These are phyloP conservation scores for Fopius arisanus DNA, from an alignment of 1,140 invertebrate genomes.

Conservation along the genomic window DNA sequence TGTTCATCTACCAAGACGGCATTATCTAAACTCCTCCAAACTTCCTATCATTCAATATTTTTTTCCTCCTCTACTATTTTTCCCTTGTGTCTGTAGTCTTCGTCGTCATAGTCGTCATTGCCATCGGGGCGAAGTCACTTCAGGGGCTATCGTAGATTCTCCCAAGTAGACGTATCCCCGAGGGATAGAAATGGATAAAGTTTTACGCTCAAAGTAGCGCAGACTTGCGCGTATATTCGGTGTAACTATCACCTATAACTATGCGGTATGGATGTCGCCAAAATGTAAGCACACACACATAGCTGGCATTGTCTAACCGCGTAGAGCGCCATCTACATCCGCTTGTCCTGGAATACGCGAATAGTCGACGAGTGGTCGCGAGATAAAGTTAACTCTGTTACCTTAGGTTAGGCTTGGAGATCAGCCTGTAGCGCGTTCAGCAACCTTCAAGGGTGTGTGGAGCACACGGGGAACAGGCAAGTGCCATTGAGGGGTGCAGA, in stretches of 20 bases:
- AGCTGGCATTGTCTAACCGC: no score
- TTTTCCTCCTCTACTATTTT: conserved; percentile 14
- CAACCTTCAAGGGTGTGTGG: neutral
- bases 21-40: neutral
- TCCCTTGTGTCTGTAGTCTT: conserved; percentile 25
- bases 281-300: conserved; percentile 1
- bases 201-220: conserved; percentile 40
- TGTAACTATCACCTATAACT: neutral
- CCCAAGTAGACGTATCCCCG: conserved; percentile 38
- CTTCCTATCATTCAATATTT: conserved; percentile 9
- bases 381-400: conserved; percentile 44
- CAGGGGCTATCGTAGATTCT: conserved; percentile 26
- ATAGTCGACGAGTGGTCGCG: conserved; percentile 29
- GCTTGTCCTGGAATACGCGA: conserved; percentile 42
- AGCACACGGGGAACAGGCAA: conserved; percentile 38
- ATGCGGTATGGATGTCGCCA: neutral
- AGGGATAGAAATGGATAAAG: conserved; percentile 60
- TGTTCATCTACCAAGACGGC: no score
- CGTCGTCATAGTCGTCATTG: conserved; percentile 36
- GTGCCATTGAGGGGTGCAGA: conserved; percentile 42
- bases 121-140: conserved; percentile 29
- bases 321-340: neutral
- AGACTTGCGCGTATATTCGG: conserved; percentile 21
- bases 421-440: neutral
- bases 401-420: conserved; percentile 29